Evolutionary conservation across 1,140 invertebrate genomes (phyloP).

Genomic region (Elymnias hypermnestra): DNA sequence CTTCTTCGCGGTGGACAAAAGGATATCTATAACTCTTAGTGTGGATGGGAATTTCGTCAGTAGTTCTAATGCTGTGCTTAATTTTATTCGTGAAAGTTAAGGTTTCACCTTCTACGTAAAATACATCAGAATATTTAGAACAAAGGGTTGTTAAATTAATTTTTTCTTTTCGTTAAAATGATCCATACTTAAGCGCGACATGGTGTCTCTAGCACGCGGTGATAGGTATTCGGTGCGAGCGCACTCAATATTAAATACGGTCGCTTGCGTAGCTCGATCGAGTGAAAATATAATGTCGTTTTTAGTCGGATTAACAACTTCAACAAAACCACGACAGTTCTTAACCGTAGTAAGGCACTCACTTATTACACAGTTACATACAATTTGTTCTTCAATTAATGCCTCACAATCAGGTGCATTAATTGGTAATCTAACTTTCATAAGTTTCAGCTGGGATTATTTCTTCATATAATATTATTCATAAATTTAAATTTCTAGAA

Average conservation of each 20-base stretch:
- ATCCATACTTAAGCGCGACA: slow-evolving; percentile 14
- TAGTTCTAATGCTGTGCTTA: too few species aligned
- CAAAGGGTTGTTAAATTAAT: slow-evolving; percentile 21
- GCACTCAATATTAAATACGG: not conserved
- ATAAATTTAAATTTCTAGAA: slow-evolving; percentile 31
- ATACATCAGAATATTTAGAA: slow-evolving; percentile 22
- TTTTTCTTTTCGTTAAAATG: slow-evolving; percentile 24
- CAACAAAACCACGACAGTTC: slow-evolving; percentile 20
- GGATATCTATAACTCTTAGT: too few species aligned
- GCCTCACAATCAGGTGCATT: slow-evolving; percentile 24
- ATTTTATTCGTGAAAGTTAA: slow-evolving; percentile 32
- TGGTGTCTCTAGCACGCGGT: not conserved
- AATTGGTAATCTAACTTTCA: slow-evolving; percentile 27
- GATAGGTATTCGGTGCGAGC: too few species aligned
- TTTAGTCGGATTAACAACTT: slow-evolving; percentile 22
- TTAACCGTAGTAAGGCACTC: slow-evolving; percentile 6
- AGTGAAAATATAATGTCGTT: slow-evolving; percentile 32
- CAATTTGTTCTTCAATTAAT: slow-evolving; percentile 20
- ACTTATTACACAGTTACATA: slow-evolving; percentile 4
- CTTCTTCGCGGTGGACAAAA: too few species aligned
- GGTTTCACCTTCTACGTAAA: slow-evolving; percentile 29
- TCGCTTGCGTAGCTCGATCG: slow-evolving; percentile 11
- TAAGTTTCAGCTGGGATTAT: slow-evolving; percentile 30
- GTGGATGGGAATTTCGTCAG: too few species aligned
- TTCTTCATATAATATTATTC: too few species aligned